Evolutionary conservation across 2,888 invertebrate genomes (phyloP).

Genomic region (Pammene aurita): DNA sequence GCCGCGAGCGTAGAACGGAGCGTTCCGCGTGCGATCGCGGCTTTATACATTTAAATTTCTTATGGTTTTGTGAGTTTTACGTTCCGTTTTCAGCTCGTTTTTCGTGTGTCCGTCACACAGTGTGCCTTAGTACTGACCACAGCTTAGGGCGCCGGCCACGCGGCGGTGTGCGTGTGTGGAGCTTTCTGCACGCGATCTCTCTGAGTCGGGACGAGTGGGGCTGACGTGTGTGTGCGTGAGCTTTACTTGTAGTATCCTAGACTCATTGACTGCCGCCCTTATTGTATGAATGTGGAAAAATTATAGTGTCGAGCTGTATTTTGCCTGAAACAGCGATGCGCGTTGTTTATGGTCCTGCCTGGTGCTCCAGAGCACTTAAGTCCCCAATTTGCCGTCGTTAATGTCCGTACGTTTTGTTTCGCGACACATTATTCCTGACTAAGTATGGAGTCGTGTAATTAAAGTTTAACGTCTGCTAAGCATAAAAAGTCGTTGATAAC

Average conservation of each 20-base stretch:
- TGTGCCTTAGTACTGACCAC: slow-evolving; percentile 83
- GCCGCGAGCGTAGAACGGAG: slow-evolving; percentile 52
- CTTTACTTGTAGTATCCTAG: slow-evolving; percentile 80
- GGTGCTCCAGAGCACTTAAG: slow-evolving; percentile 71
- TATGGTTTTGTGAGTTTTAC: slow-evolving; percentile 70
- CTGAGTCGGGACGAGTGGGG: slow-evolving; percentile 76
- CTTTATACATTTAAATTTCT: slow-evolving; percentile 48
- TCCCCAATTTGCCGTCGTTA: slow-evolving; percentile 78
- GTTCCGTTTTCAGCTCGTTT: slow-evolving; percentile 80
- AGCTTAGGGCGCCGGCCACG: slow-evolving; percentile 81
- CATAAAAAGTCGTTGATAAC: background rate
- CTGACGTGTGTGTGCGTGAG: slow-evolving; percentile 72
- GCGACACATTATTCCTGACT: slow-evolving; percentile 70
- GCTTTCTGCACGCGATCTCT: slow-evolving; percentile 82
- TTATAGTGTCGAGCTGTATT: slow-evolving; percentile 78
- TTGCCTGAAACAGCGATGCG: slow-evolving; percentile 78
- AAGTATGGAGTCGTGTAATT: slow-evolving; percentile 66
- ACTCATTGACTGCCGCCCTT: slow-evolving; percentile 84
- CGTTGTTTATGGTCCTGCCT: slow-evolving; percentile 73
- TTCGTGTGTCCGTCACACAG: slow-evolving; percentile 84
- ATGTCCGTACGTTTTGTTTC: slow-evolving; percentile 72
- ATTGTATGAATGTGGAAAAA: slow-evolving; percentile 84
- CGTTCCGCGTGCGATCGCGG: slow-evolving; percentile 49
- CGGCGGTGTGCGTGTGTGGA: slow-evolving; percentile 80
- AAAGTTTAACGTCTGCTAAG: slow-evolving; percentile 53